A percentile compares a stretch with the other conserved stretches of the same genome.
Evolutionary conservation across 2,797 vertebrate genomes (phyloP).

Genomic region (Gallirallus australis): DNA sequence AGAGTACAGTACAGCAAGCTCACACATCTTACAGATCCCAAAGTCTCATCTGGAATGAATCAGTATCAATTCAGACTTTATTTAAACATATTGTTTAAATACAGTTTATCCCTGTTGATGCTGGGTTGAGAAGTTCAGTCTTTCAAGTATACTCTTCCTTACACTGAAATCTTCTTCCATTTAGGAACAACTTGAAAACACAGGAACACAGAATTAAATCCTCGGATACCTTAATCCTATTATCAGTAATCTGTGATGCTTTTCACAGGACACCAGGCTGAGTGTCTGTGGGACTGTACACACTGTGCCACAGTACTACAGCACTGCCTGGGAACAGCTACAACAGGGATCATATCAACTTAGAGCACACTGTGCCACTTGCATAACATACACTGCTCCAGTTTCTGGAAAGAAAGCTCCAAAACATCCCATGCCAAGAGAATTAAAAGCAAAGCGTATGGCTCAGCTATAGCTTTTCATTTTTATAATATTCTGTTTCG

Average conservation of each 20-base stretch:
- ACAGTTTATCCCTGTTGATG: constrained; percentile 63
- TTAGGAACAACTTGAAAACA: constrained; percentile 30
- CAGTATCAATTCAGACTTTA: constrained; percentile 58
- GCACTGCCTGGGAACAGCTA: neutral
- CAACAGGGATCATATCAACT: neutral
- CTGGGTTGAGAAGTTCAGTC: constrained; percentile 65
- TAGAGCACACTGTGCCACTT: neutral
- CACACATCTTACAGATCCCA: constrained; percentile 20
- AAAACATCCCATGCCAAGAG: neutral
- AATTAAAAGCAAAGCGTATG: neutral
- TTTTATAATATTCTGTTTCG: neutral
- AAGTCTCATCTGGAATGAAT: constrained; percentile 68
- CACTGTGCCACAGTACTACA: neutral
- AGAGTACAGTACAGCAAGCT: neutral
- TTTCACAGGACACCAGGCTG: neutral
- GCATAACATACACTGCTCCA: neutral
- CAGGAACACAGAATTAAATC: neutral
- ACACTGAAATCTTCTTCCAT: constrained; percentile 1
- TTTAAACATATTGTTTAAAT: constrained; percentile 72
- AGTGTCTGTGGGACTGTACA: neutral
- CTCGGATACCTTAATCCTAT: constrained; percentile 7
- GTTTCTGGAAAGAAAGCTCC: neutral
- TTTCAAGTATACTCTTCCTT: constrained; percentile 26
- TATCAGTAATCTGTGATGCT: neutral
- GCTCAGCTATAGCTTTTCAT: neutral